Conservation (phyloP, 2,888 invertebrate genomes). For the Nycteola revayana region DNA sequence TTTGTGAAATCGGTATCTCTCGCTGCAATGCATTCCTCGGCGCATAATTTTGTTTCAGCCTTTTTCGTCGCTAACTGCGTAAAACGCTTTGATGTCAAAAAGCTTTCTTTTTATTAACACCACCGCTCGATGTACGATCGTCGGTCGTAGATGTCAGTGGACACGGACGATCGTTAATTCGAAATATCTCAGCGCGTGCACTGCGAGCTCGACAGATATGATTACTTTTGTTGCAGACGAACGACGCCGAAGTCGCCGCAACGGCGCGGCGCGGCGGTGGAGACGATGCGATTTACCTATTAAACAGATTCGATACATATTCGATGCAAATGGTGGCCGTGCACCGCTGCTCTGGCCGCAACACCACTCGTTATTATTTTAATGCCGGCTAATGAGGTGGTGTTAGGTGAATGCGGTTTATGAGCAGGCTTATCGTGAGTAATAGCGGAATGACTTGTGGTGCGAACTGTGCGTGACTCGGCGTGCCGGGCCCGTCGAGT, state of each 20-base stretch:
- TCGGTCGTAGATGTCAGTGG: conserved; percentile 19
- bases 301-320: no score
- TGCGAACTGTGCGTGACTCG: conserved; percentile 55
- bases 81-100: conserved; percentile 53
- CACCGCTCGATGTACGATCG: conserved; percentile 19
- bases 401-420: conserved; percentile 59
- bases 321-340: no score
- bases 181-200: conserved; percentile 21
- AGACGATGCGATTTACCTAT: no score
- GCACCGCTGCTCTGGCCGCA: conserved; percentile 26
- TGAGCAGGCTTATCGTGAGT: conserved; percentile 53
- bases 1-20: conserved; percentile 64
- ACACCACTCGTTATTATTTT: conserved; percentile 59
- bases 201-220: conserved; percentile 33
- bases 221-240: conserved; percentile 30
- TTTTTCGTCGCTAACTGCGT: conserved; percentile 48
- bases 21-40: conserved; percentile 57
- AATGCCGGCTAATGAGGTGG: conserved; percentile 61
- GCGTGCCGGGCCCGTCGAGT: conserved; percentile 29
- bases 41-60: conserved; percentile 58
- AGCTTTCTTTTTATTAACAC: conserved; percentile 28
- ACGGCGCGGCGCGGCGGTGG: conserved; percentile 6
- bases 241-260: conserved; percentile 10
- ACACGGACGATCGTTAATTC: conserved; percentile 27
- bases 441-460: conserved; percentile 57